These are phyloP conservation scores for Metridium senile DNA, from an alignment of 92 coral and sea anemone genomes.

Conservation along the genomic window DNA sequence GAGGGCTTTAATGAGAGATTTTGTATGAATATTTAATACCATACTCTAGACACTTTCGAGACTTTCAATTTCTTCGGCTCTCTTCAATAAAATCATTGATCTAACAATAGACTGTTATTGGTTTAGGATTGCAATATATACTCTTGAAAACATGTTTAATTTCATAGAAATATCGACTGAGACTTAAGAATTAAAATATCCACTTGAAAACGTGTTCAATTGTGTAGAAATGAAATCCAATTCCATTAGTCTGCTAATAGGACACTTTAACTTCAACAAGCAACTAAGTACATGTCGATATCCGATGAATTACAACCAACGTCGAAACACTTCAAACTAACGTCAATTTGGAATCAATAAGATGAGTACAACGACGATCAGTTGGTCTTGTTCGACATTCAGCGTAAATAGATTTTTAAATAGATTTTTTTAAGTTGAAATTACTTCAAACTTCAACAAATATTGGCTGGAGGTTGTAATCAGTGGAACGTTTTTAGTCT, in stretches of 20 bases:
- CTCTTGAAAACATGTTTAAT: neutral
- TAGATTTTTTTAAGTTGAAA: no score
- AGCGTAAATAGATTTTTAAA: neutral
- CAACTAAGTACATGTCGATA: constrained; percentile 5
- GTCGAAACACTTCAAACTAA: constrained; percentile 5
- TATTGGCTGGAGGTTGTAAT: no score
- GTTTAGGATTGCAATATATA: neutral
- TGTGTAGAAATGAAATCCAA: neutral
- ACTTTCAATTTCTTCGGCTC: no score
- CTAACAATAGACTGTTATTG: no score
- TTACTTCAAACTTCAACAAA: no score
- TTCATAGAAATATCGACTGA: no score
- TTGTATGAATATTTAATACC: no score
- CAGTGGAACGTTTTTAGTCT: no score
- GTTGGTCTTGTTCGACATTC: neutral
- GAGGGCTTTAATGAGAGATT: no score
- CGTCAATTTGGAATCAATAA: neutral
- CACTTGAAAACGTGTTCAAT: neutral
- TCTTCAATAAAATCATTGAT: no score
- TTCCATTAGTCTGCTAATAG: neutral
- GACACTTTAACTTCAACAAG: neutral
- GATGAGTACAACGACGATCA: neutral
- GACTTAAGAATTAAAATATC: neutral
- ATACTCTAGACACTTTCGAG: no score
- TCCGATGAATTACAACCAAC: neutral